Base-by-base conservation (phyloP, 1,140 invertebrate species). In the Ceratosolen solmsi region DNA sequence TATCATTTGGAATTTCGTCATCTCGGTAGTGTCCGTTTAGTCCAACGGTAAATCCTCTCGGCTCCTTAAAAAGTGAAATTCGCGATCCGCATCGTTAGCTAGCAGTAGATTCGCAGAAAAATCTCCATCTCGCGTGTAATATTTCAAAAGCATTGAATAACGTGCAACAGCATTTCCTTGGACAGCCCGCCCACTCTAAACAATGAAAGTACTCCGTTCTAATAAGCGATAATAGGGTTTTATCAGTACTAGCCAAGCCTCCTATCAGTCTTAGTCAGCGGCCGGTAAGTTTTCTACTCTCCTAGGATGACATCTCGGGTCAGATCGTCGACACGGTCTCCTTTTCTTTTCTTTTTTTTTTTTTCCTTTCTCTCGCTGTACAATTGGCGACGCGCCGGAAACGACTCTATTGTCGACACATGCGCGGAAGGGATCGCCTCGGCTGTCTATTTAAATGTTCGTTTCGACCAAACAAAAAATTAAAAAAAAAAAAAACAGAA, bases 341-440 rank as follows among this genome's bases (percentile, higher is more conserved):
- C 15, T n/a, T 41, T 38, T 78, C 46, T 68, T 30, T 36, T n/a
- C n/a, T n/a, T n/a, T n/a, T n/a, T n/a, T n/a, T n/a, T n/a, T n/a
- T n/a, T n/a, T n/a, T n/a, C n/a, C n/a, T n/a, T n/a, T n/a, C n/a
- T n/a, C n/a, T n/a, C n/a, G 30, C 25, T 5, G 5, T 25, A 54
- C 79, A 80, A 81, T 81, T 70, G 80, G 51, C 22, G 8, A 38
- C 20, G 36, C 54, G 36, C 80, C 60, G 80, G 80, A 81, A 81
- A 36, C 49, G 27, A 49, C n/a, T 70, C 60, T 76, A 81, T 81
- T 81, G 58, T 80, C 41, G n/a, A 15, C 27, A 41, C 27, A 46
- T 27, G 20, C 17, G 33, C 25, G 65, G 49, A 25, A 36, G 56
- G 13, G 22, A 17, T 68, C 33, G 41, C 9, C n/a, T 25, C 25